phyloP scores from a whole-genome alignment of 2,113 vertebrate species.

The Junco hyemalis region DNA sequence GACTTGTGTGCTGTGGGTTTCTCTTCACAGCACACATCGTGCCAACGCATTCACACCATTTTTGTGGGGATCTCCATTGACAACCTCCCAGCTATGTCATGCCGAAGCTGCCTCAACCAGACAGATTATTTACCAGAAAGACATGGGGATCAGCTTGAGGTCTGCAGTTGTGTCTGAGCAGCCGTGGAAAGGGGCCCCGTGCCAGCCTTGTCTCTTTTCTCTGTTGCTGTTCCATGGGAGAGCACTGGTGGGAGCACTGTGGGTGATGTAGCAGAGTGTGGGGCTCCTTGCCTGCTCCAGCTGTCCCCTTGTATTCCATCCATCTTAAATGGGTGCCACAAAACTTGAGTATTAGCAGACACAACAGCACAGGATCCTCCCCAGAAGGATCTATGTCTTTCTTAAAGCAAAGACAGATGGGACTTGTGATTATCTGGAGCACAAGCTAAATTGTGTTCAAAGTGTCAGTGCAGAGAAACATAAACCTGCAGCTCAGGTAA shows the following conservation, averaged over 20 bases:
- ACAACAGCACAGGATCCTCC: neutral
- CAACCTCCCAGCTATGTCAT: neutral
- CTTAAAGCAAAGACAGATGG: neutral
- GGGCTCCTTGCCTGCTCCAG: neutral
- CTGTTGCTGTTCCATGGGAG: neutral
- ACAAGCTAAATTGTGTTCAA: slow-evolving; percentile 2
- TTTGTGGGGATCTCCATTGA: neutral
- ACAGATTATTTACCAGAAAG: neutral
- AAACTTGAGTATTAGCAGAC: neutral
- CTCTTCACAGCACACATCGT: neutral
- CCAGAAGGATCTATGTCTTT: neutral
- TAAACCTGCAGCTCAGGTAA: neutral
- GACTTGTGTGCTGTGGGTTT: neutral
- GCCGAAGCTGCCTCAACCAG: neutral
- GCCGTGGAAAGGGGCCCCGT: neutral
- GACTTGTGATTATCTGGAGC: slow-evolving; percentile 1
- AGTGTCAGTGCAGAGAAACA: neutral
- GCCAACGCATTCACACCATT: neutral
- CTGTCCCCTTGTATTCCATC: neutral
- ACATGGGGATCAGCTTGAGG: neutral
- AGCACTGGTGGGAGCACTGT: rapidly evolving
- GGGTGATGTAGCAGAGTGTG: neutral
- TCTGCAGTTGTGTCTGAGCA: neutral
- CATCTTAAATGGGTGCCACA: neutral
- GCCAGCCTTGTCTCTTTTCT: neutral